Percentiles rank a stretch among this genome's conserved stretches.
Conservation (phyloP, 2,797 vertebrate species). For the Discoglossus pictus region DNA sequence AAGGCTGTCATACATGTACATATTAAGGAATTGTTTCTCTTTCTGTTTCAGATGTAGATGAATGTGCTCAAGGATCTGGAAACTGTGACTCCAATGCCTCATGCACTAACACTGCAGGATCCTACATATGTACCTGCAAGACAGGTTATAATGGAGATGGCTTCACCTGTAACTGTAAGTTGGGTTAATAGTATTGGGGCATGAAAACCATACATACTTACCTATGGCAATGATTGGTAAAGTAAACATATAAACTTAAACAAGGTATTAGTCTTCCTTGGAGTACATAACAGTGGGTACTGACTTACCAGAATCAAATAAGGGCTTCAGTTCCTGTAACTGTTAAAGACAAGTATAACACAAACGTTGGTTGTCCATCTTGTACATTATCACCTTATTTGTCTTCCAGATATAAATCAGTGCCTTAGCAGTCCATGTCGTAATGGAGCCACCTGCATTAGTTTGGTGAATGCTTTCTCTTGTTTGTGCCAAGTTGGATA, state of each 20-base stretch:
- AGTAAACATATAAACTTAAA: too few species aligned
- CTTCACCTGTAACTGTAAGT: slow-evolving; percentile 87
- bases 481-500: slow-evolving; percentile 2
- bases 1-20: too few species aligned
- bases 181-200: too few species aligned
- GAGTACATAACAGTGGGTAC: too few species aligned
- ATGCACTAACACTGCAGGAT: slow-evolving; percentile 87
- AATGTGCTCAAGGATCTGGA: slow-evolving; percentile 85
- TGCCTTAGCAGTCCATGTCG: not conserved
- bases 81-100: slow-evolving; percentile 92
- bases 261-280: too few species aligned
- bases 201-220: too few species aligned
- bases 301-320: too few species aligned
- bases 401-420: not conserved
- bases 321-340: too few species aligned
- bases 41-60: slow-evolving; percentile 78
- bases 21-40: too few species aligned
- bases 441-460: slow-evolving; percentile 2
- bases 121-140: slow-evolving; percentile 92
- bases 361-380: too few species aligned
- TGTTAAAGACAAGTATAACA: too few species aligned
- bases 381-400: not conserved
- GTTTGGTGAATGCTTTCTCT: not conserved
- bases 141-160: slow-evolving; percentile 91
- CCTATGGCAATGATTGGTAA: too few species aligned